These are phyloP conservation scores for Daptonema setosum DNA, from an alignment of 2,888 invertebrate species.

Conservation along the genomic window DNA sequence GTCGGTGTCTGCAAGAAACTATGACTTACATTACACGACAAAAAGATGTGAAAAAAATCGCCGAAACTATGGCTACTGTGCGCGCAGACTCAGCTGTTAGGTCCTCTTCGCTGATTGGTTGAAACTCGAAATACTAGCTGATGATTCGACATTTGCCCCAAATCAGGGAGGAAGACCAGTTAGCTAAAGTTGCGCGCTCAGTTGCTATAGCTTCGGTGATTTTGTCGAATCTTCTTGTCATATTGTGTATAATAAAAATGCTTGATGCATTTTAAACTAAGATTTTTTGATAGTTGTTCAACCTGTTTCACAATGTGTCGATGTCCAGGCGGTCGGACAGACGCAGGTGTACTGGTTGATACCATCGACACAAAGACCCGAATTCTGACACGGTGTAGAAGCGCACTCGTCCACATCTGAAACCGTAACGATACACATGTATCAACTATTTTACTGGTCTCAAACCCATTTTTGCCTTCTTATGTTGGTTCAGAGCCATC, in stretches of 20 bases:
- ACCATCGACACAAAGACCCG: not conserved
- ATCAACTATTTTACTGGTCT: too few species aligned
- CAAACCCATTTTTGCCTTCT: too few species aligned
- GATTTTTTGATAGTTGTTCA: not conserved
- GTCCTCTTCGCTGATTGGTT: too few species aligned
- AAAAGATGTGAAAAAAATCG: too few species aligned
- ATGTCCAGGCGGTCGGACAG: not conserved
- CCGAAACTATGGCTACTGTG: too few species aligned
- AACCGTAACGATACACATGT: too few species aligned
- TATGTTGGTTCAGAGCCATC: too few species aligned
- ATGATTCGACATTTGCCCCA: too few species aligned
- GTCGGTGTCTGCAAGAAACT: not conserved
- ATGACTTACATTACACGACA: not conserved
- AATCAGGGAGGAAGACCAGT: not conserved
- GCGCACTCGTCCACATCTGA: not conserved
- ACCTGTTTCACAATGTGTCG: not conserved
- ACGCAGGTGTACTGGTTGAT: not conserved
- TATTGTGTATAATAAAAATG: not conserved
- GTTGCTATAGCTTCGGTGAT: too few species aligned
- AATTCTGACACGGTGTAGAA: not conserved
- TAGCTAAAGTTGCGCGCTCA: too few species aligned
- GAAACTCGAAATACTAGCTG: not conserved
- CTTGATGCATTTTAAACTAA: not conserved
- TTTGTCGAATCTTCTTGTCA: too few species aligned
- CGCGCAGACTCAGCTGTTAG: too few species aligned